These are phyloP conservation scores for Rutpela maculata DNA, from an alignment of 2,888 invertebrate species.

Conservation along the genomic window DNA sequence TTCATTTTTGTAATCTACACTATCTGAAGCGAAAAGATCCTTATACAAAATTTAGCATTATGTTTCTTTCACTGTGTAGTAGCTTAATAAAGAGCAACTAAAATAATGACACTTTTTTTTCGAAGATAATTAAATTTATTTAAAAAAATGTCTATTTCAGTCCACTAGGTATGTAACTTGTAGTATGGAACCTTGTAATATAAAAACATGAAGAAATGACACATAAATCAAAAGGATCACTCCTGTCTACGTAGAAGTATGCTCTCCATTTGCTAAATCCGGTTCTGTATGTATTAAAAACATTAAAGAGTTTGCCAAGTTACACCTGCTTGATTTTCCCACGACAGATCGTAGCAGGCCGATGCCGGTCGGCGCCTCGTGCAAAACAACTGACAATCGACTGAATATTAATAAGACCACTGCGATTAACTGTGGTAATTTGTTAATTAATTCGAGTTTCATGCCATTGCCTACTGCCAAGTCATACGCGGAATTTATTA, in stretches of 20 bases:
- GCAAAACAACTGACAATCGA: slow-evolving; percentile 63
- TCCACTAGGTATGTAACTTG: too few species aligned
- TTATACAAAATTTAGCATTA: too few species aligned
- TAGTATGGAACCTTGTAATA: background rate
- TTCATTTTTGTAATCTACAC: too few species aligned
- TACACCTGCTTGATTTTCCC: slow-evolving; percentile 72
- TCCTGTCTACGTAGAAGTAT: background rate
- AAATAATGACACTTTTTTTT: too few species aligned
- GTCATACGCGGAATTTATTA: slow-evolving; percentile 44
- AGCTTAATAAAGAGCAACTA: too few species aligned
- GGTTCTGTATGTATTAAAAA: slow-evolving; percentile 44
- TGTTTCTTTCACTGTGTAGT: too few species aligned
- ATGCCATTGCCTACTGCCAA: slow-evolving; percentile 43
- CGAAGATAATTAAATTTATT: too few species aligned
- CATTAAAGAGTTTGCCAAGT: slow-evolving; percentile 48
- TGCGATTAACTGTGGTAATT: slow-evolving; percentile 66
- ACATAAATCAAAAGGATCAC: background rate
- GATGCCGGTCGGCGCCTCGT: slow-evolving; percentile 62
- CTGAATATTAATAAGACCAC: slow-evolving; percentile 68
- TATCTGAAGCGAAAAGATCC: too few species aligned
- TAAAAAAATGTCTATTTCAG: too few species aligned
- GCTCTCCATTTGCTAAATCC: background rate
- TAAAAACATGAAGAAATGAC: background rate
- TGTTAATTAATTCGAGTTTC: slow-evolving; percentile 67
- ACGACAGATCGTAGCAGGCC: slow-evolving; percentile 60